Base-by-base conservation (phyloP, 2,113 vertebrate species). In the Tricholaema leucomelas region DNA sequence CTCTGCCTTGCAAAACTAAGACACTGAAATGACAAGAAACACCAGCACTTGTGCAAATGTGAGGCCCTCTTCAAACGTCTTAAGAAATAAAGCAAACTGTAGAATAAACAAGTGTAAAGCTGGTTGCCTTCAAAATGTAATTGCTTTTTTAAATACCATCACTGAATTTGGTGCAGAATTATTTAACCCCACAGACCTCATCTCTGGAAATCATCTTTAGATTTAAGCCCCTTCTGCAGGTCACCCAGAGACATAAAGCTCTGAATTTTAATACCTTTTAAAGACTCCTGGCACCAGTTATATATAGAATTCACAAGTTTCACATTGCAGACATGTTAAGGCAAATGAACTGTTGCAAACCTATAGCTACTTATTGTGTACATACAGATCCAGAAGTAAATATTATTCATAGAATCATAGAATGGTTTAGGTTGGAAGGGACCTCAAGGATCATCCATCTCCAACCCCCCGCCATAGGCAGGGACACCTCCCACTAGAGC, bases 171-270 rank as follows among this genome's bases (percentile, higher is more conserved):
- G 10, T 74, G 56, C 20, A 80, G 60, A 78, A 78, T 71, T 27
- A 63, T 74, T 81, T 88, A 88, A 90, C 65, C 28, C 27, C 54
- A 48, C 33, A 71, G 56, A 61, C 83, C 23, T 61, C 38, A 67
- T 84, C 24, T 92, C n/a, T 55, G 69, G 44, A 88, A 95, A 84
- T 78, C 18, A 58, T 40, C 81, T 84, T 93, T 58, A 69, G 19
- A 50, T 79, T 65, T 69, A 69, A 92, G 8, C 40, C 16, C 28
- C 44, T 71, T 83, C 48, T 78, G 54, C 14, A 76, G 78, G 35
- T 86, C 61, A 88, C 91, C 44, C 67, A n/a, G 46, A 83, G 42
- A 77, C 31, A 66, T 46, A 42, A 85, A 81, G 9, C 80, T 55
- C 31, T 84, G 59, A 80, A 60, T 58, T 94, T 48, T 72, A 83